Conservation (phyloP, 2,113 vertebrate genomes). For the Lipotes vexillifer region DNA sequence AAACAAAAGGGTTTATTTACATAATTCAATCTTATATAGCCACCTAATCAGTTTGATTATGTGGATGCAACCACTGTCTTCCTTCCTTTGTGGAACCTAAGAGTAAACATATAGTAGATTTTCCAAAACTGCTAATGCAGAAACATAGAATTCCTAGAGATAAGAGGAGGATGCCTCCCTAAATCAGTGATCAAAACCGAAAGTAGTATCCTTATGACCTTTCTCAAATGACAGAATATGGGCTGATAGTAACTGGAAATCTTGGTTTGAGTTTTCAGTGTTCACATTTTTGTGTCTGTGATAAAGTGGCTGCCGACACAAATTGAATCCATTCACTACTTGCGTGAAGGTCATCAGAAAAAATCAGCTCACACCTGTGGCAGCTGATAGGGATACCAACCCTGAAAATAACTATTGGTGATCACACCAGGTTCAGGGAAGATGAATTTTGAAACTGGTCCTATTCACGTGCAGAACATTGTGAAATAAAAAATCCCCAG, state of each 20-base stretch:
- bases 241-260: background rate
- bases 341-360: background rate
- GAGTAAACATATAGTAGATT: background rate
- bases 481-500: background rate
- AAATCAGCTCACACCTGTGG: background rate
- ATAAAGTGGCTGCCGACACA: background rate
- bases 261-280: background rate
- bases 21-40: background rate
- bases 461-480: background rate
- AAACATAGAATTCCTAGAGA: background rate
- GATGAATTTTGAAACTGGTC: background rate
- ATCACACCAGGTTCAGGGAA: background rate
- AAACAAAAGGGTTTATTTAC: background rate
- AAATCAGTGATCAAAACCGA: background rate
- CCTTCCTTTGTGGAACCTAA: background rate
- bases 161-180: background rate
- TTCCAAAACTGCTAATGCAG: background rate
- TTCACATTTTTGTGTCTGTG: background rate
- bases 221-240: background rate
- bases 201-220: background rate
- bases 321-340: background rate
- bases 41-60: background rate
- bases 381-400: background rate
- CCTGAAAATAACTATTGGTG: background rate
- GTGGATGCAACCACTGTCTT: background rate